These are phyloP conservation scores for Platycheirus albimanus DNA, from an alignment of 2,888 invertebrate genomes.

Conservation along the genomic window DNA sequence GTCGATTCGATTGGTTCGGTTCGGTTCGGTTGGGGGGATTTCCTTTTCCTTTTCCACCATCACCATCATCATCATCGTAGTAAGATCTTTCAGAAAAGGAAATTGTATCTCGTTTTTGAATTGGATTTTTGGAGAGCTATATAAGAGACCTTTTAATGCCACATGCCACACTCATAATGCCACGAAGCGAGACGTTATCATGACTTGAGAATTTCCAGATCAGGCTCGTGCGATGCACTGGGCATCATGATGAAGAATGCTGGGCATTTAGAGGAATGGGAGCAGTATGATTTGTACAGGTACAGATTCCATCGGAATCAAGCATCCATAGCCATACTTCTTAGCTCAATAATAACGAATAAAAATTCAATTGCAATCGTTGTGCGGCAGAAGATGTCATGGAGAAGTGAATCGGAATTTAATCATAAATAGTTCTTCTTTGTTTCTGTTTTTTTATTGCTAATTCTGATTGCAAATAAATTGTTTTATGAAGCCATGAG, in stretches of 20 bases:
- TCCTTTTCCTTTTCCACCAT: too few species aligned
- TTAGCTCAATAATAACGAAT: conserved; percentile 43
- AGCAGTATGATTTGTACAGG: conserved; percentile 59
- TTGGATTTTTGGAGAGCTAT: conserved; percentile 35
- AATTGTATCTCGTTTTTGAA: conserved; percentile 52
- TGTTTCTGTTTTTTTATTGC: background rate
- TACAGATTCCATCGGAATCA: conserved; percentile 13
- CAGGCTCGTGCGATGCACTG: conserved; percentile 40
- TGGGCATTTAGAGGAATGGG: conserved; percentile 50
- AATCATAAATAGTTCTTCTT: conserved; percentile 27
- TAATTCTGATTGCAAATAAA: conserved; percentile 22
- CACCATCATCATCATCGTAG: background rate
- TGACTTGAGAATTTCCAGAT: conserved; percentile 52
- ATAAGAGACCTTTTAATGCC: background rate
- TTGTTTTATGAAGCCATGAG: conserved; percentile 22
- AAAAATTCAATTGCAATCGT: conserved; percentile 58
- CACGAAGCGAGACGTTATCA: conserved; percentile 52
- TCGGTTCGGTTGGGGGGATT: background rate
- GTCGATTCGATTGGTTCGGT: background rate
- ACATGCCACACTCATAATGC: conserved; percentile 12
- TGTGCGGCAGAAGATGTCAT: conserved; percentile 59
- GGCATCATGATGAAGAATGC: conserved; percentile 34
- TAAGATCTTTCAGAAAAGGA: conserved; percentile 18
- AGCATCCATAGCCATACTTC: conserved; percentile 28
- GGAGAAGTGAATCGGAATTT: conserved; percentile 55